Base-by-base conservation (phyloP, 2,797 vertebrate species). In the Fistularia tabacaria region DNA sequence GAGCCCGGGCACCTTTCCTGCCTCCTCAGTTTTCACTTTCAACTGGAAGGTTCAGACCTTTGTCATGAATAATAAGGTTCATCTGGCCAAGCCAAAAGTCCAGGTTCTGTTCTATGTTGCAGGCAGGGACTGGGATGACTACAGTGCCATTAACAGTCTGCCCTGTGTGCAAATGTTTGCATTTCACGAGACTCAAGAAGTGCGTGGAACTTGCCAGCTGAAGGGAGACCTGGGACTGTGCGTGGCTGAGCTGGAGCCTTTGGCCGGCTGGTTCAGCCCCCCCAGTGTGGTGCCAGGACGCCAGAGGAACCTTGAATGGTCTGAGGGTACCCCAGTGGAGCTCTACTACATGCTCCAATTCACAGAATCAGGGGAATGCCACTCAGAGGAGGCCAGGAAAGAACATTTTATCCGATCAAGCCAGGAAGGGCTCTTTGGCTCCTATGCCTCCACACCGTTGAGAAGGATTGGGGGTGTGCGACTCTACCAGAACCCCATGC, bases 41-140 rank as follows among this genome's bases (percentile, higher is more conserved):
- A 93, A 93, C 87, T 95, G 89, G 90, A 92, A 92, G 69, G 83
- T 93, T 38, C 90, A 91, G 86, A 91, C 92, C 0, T 92, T 91
- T 57, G 85, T 93, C 59, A 89, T 93, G 63, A 89, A 85, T 13
- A 87, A 86, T 15, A 85, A 69, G 66, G 89, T 93, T 54, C 87
- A 90, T 71, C 77, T 91, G 79, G 87, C 88, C 72, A 90, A 87
- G 69, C 91, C 92, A 62, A 88, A 80, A 65, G 92, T 93, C 45
- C 92, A 92, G 78, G 91, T 92, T n/a, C 79, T 93, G 63, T 93
- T 93, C 69, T 92, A 92, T 14, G 62, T 92, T 1, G 85, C 80
- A 0, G 92, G 92, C 38, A 86, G 92, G 54, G 91, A 93, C 83
- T 93, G 92, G 92, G 92, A 93, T 2, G 90, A 93, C 81, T 92